Evolutionary conservation across 2,888 invertebrate species (phyloP).

Genomic region (Scaptomyza reducta): DNA sequence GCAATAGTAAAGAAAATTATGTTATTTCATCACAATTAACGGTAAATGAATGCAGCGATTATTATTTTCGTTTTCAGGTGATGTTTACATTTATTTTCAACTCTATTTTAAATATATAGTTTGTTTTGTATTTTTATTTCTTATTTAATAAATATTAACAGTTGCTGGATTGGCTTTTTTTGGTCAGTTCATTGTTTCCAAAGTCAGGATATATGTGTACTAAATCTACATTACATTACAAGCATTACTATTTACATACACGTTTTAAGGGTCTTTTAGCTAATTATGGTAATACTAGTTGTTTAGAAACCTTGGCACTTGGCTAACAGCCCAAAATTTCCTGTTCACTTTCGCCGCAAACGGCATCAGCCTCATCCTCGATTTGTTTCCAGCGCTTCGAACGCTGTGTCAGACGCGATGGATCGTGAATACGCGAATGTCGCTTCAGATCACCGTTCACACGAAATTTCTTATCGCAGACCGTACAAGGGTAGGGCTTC

Average conservation of each 20-base stretch:
- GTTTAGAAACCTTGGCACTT: conserved; percentile 64
- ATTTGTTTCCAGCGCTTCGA: conserved; percentile 39
- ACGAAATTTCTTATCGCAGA: conserved; percentile 93
- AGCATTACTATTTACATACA: conserved; percentile 20
- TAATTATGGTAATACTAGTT: conserved; percentile 38
- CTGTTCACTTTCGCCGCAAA: conserved; percentile 62
- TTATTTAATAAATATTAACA: conserved; percentile 7
- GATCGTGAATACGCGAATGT: conserved; percentile 89
- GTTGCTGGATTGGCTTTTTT: conserved; percentile 8
- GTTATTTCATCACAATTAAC: background rate
- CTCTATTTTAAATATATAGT: conserved; percentile 5
- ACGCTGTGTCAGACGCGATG: conserved; percentile 48
- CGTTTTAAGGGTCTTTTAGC: background rate
- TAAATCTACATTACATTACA: conserved; percentile 2
- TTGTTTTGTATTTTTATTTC: background rate
- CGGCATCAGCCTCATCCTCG: conserved; percentile 60
- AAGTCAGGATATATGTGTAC: background rate
- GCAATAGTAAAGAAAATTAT: conserved; percentile 73
- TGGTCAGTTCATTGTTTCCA: conserved; percentile 23
- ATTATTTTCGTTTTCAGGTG: background rate
- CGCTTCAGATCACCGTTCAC: conserved; percentile 93
- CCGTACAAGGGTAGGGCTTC: conserved; percentile 90
- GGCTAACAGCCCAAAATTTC: conserved; percentile 71
- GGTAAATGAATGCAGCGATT: conserved; percentile 1
- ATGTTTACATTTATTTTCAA: conserved; percentile 3